Evolutionary conservation across 1,140 invertebrate genomes (phyloP).

Genomic region (Chrysoperla carnea): DNA sequence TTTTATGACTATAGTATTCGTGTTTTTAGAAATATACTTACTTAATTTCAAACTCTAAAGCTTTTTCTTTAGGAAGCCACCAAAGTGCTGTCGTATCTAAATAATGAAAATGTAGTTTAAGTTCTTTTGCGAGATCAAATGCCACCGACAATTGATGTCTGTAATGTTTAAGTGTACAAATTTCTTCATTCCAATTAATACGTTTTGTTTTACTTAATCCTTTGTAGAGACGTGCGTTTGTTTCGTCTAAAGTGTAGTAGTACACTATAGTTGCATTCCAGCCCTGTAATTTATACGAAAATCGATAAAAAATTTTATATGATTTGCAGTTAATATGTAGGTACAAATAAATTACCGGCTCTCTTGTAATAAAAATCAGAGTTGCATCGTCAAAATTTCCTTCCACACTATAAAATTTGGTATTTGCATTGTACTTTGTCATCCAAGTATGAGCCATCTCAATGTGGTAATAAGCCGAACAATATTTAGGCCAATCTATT

Average conservation of each 20-base stretch:
- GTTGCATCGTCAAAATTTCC: slow-evolving; percentile 7
- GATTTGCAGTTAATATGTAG: not conserved
- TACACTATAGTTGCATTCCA: slow-evolving; percentile 3
- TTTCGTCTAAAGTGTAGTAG: slow-evolving; percentile 8
- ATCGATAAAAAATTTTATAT: not conserved
- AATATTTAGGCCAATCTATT: not conserved
- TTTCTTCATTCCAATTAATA: slow-evolving; percentile 5
- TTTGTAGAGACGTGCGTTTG: slow-evolving; percentile 3
- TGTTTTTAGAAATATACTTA: too few relatives aligned
- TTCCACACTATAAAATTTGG: slow-evolving; percentile 5
- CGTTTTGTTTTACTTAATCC: slow-evolving; percentile 3
- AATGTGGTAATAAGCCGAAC: not conserved
- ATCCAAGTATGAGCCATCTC: not conserved
- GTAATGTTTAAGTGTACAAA: not conserved
- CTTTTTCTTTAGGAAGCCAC: slow-evolving; percentile 12
- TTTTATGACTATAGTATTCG: too few relatives aligned
- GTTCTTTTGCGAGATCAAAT: slow-evolving; percentile 1
- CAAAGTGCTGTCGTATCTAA: slow-evolving; percentile 6
- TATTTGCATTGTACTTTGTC: not conserved
- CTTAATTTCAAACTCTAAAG: slow-evolving; percentile 10
- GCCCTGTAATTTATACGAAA: slow-evolving; percentile 3
- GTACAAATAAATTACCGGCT: not conserved
- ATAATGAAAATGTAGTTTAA: slow-evolving; percentile 5
- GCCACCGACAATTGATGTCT: not conserved
- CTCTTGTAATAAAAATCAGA: slow-evolving; percentile 1